phyloP scores from a whole-genome alignment of 2,888 invertebrate genomes.

The Thysanoteuthis rhombus region DNA sequence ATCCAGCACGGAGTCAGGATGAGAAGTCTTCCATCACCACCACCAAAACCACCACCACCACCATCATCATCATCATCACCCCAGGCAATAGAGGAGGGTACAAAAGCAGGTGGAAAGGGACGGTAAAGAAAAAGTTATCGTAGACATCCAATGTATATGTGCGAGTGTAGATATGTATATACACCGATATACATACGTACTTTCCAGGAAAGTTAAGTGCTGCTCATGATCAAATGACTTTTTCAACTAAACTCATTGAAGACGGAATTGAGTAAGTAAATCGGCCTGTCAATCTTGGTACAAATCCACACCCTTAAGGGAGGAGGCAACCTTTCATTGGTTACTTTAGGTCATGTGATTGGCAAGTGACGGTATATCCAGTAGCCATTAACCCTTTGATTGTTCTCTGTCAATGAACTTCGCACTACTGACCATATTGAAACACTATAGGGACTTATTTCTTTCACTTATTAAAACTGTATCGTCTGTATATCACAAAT shows the following conservation, averaged over 20 bases:
- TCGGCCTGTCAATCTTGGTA: not conserved
- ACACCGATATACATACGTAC: not conserved
- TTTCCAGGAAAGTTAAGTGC: not conserved
- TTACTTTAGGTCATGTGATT: not conserved
- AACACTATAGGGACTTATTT: not conserved
- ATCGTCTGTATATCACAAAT: too few relatives aligned
- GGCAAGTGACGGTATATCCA: not conserved
- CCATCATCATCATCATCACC: not conserved
- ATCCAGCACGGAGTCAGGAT: not conserved
- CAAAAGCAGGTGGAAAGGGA: not conserved
- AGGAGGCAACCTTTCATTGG: not conserved
- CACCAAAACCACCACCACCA: not conserved
- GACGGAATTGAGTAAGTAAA: not conserved
- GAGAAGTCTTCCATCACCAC: not conserved
- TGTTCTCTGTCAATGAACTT: not conserved
- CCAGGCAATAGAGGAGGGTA: not conserved
- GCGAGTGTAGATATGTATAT: not conserved
- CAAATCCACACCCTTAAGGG: not conserved
- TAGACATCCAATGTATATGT: not conserved
- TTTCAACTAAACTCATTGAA: not conserved
- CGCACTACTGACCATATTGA: too few relatives aligned
- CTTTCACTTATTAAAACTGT: too few relatives aligned
- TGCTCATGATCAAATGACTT: not conserved
- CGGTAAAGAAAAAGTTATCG: not conserved
- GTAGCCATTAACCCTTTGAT: slow-evolving; percentile 1